These are phyloP conservation scores for Vireo griseus DNA, from an alignment of 2,797 vertebrate genomes.

Conservation along the genomic window DNA sequence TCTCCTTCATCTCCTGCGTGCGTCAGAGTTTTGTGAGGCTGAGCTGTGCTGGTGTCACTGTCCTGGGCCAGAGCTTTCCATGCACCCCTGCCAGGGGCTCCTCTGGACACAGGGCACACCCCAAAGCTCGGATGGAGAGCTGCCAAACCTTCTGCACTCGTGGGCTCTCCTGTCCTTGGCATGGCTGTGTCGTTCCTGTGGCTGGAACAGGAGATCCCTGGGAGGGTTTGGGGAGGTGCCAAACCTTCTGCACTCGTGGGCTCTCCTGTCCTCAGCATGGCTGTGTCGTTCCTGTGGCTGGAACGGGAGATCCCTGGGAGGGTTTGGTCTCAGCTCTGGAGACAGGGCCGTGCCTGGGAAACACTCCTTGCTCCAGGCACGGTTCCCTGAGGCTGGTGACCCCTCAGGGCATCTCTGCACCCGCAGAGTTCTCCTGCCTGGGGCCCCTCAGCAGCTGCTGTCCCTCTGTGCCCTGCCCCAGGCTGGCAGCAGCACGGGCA, in stretches of 20 bases:
- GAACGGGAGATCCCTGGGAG: not conserved
- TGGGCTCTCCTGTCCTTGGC: not conserved
- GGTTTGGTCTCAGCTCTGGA: not conserved
- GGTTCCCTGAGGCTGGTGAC: not conserved
- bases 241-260: no score
- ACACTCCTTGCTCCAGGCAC: not conserved
- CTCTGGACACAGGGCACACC: not conserved
- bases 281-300: no score
- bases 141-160: rapidly evolving
- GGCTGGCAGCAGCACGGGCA: no score
- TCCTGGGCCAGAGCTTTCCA: not conserved
- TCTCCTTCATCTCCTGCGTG: not conserved
- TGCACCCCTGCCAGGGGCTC: not conserved
- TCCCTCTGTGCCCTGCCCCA: no score
- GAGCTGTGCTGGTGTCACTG: not conserved
- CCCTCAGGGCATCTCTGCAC: not conserved
- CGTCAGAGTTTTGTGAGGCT: not conserved
- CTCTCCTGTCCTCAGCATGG: no score
- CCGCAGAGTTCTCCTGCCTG: no score
- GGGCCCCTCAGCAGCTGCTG: no score
- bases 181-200: no score
- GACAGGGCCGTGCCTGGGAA: not conserved
- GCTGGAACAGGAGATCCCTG: no score
- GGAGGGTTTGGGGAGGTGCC: no score
- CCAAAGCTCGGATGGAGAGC: not conserved